Base-by-base conservation (phyloP, 2,888 invertebrate genomes). In the Digitonthophagus gazella region DNA sequence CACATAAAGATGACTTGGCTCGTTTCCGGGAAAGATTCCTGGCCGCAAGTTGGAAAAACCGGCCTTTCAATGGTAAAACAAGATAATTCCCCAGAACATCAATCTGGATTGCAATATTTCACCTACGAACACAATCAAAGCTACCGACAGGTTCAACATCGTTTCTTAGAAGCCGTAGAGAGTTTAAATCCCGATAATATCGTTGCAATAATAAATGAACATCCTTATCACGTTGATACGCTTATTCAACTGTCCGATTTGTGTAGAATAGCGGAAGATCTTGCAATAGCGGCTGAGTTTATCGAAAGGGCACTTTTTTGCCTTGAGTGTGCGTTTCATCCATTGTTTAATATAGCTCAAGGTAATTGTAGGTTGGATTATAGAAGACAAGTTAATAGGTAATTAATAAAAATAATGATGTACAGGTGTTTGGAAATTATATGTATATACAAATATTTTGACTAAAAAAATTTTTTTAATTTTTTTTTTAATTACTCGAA, bases 191-290 rank as follows among this genome's bases (percentile, higher is more conserved):
- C 93, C 0, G 91, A 93, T 76, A 91, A 91, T 79, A 89, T 95
- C 74, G 88, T 92, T 73, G 91, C 86, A 72, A 87, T 95, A 70
- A 86, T 93, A 65, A 89, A 91, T 75, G 84, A 87, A 22, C 88
- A 93, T 80, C 91, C 93, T 0, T 93, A 91, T 78, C 94, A 95
- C 77, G 88, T 95, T 54, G 93, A 94, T 80, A 88, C 92, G 0
- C 83, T 93, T 65, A 86, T 95, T 68, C 94, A 95, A 80, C 82
- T 94, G 57, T 91, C 93, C 68, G 94, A 95, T 80, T 85, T 94
- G 65, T 93, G 91, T 79, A 88, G 89, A 76, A 85, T 93, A 78
- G 91, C 89, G 70, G 94, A 95, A 78, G 93, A 95, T 81, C 85
- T 89, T 71, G 89, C 91, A 65, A 89, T 90, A 85, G 92, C 93